Percentiles rank a stretch among this genome's conserved stretches.
Evolutionary conservation across 2,113 vertebrate genomes (phyloP).

Genomic region (Percopsis transmontana): DNA sequence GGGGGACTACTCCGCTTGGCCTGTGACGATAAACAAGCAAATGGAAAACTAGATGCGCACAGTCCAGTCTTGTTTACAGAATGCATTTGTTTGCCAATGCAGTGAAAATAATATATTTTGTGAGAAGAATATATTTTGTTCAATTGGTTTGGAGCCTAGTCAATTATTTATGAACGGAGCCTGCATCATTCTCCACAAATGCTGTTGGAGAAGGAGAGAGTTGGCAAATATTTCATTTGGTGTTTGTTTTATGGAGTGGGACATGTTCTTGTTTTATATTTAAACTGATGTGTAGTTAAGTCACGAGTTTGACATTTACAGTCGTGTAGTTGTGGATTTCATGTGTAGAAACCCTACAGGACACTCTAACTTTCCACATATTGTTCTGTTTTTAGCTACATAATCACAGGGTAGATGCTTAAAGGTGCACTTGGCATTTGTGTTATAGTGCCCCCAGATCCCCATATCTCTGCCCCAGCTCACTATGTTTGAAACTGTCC

Average conservation of each 20-base stretch:
- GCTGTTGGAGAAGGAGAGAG: not conserved
- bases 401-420: too few relatives aligned
- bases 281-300: not conserved
- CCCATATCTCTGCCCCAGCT: too few relatives aligned
- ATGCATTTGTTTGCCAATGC: slow-evolving; percentile 16
- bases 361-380: too few relatives aligned
- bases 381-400: too few relatives aligned
- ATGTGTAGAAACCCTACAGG: too few relatives aligned
- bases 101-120: not conserved
- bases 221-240: not conserved
- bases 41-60: slow-evolving; percentile 21
- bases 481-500: too few relatives aligned
- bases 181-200: not conserved
- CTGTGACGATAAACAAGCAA: slow-evolving; percentile 25
- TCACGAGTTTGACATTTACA: too few relatives aligned
- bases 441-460: too few relatives aligned
- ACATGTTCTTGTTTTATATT: not conserved
- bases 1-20: slow-evolving; percentile 8
- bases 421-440: too few relatives aligned
- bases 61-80: not conserved
- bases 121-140: not conserved
- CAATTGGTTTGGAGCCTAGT: not conserved
- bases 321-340: too few relatives aligned
- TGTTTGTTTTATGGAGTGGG: not conserved
- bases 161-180: not conserved